Conservation (phyloP, 2,113 vertebrate genomes). For the Phylloscopus whistleri region DNA sequence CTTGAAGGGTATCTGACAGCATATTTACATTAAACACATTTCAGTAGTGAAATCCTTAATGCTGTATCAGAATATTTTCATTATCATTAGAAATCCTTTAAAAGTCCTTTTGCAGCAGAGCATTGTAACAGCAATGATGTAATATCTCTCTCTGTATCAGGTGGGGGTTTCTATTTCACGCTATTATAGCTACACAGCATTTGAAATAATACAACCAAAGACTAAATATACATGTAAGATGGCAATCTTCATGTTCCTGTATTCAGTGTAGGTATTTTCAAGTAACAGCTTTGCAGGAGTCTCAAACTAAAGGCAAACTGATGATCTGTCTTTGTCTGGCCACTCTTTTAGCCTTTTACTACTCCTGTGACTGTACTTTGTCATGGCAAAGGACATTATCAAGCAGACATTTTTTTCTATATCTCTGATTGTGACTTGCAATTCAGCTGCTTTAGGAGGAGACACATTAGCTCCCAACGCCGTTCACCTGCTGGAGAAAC, state of each 20-base stretch:
- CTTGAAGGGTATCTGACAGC: conserved; percentile 89
- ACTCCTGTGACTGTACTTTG: neutral
- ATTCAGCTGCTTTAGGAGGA: conserved; percentile 23
- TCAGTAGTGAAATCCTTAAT: conserved; percentile 79
- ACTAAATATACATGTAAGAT: neutral
- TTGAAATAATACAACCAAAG: conserved; percentile 21
- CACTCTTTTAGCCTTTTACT: conserved; percentile 10
- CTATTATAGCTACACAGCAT: neutral
- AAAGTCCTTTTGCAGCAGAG: conserved; percentile 36
- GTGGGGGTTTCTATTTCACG: neutral
- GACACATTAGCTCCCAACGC: conserved; percentile 25
- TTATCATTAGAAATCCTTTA: conserved; percentile 71
- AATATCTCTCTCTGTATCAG: neutral
- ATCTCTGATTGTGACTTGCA: neutral
- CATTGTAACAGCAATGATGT: neutral
- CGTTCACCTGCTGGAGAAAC: conserved; percentile 33
- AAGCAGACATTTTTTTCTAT: neutral
- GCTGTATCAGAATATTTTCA: conserved; percentile 75
- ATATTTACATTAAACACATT: conserved; percentile 89
- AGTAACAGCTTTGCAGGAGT: neutral
- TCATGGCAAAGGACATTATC: neutral
- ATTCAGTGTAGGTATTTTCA: neutral
- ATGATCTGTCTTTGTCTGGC: neutral
- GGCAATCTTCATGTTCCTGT: neutral
- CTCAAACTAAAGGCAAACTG: neutral